Percentiles rank a stretch among this genome's conserved stretches.
These are phyloP conservation scores for Cirrhinus mrigala DNA, from an alignment of 2,797 vertebrate species.

Conservation along the genomic window DNA sequence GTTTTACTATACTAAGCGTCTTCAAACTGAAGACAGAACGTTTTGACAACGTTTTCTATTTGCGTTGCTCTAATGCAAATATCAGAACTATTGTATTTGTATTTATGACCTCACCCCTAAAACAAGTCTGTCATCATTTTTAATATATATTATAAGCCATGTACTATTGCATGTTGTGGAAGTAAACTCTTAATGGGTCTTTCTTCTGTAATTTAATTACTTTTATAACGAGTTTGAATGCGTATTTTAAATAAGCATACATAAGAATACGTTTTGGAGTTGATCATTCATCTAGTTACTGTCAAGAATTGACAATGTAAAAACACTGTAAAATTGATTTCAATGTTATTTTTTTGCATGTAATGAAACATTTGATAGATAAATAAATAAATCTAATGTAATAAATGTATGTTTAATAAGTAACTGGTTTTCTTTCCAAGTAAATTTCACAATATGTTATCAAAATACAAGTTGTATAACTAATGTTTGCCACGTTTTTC, in stretches of 20 bases:
- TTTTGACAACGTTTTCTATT: not conserved
- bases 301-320: not conserved
- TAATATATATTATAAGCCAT: not conserved
- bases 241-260: not conserved
- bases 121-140: not conserved
- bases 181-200: not conserved
- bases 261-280: not conserved
- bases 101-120: too few species aligned
- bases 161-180: not conserved
- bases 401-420: not conserved
- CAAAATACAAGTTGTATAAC: not conserved
- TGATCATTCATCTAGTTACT: not conserved
- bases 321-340: not conserved
- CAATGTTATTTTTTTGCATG: not conserved
- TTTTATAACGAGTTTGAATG: not conserved
- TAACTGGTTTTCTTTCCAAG: not conserved
- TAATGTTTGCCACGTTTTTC: conserved; percentile 54
- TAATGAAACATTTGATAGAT: not conserved
- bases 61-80: not conserved
- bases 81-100: not conserved
- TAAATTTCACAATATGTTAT: not conserved
- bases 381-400: not conserved
- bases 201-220: not conserved
- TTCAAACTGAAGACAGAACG: not conserved
- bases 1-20: not conserved